Conservation (phyloP, 2,797 vertebrate genomes). For the Pempheris klunzingeri region DNA sequence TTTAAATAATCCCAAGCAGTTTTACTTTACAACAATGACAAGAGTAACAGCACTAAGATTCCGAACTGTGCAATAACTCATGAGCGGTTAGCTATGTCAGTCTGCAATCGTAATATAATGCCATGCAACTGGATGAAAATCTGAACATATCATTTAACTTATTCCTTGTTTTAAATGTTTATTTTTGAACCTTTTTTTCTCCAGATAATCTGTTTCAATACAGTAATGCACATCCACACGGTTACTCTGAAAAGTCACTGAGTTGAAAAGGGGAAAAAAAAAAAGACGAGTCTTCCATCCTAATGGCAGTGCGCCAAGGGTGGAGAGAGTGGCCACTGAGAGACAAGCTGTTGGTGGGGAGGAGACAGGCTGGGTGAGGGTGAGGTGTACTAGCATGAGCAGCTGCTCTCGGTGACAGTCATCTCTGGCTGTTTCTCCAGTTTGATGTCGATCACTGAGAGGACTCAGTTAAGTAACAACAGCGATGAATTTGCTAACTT, state of each 20-base stretch:
- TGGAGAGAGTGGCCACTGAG: conserved; percentile 85
- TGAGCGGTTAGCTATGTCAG: conserved; percentile 87
- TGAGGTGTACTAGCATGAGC: conserved; percentile 90
- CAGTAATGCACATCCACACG: conserved; percentile 90
- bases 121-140: conserved; percentile 92
- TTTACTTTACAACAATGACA: conserved; percentile 83
- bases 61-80: conserved; percentile 90
- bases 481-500: conserved; percentile 42
- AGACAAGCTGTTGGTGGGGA: conserved; percentile 86
- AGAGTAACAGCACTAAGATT: conserved; percentile 87
- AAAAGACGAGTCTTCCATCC: conserved; percentile 80
- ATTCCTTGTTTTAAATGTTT: conserved; percentile 77
- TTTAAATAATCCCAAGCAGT: conserved; percentile 79
- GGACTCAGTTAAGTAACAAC: conserved; percentile 82
- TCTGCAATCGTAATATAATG: conserved; percentile 91
- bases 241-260: conserved; percentile 89
- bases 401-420: conserved; percentile 93
- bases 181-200: conserved; percentile 60
- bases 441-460: conserved; percentile 93
- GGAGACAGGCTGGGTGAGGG: conserved; percentile 71
- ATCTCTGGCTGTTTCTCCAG: conserved; percentile 92
- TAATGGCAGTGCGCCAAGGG: conserved; percentile 83
- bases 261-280: conserved; percentile 78
- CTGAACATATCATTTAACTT: conserved; percentile 80
- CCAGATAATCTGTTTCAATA: conserved; percentile 82